These are phyloP conservation scores for Danaus melanippus DNA, from an alignment of 1,140 invertebrate species.

Conservation along the genomic window DNA sequence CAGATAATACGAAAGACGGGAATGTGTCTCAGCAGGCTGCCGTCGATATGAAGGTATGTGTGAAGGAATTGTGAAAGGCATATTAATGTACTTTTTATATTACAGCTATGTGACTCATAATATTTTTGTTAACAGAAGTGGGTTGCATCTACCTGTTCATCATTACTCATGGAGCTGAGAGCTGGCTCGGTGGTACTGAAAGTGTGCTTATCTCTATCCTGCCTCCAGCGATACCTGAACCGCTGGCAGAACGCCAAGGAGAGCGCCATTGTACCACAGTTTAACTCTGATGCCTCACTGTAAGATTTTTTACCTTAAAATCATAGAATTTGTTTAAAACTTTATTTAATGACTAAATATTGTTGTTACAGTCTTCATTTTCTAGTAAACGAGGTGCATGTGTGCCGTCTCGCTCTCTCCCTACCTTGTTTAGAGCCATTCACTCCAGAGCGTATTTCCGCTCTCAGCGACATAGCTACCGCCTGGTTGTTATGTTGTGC, in stretches of 20 bases:
- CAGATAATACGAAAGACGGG: slow-evolving; percentile 45
- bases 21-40: slow-evolving; percentile 39
- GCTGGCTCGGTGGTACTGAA: slow-evolving; percentile 87
- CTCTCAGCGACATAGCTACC: slow-evolving; percentile 85
- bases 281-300: slow-evolving; percentile 82
- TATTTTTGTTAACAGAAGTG: slow-evolving; percentile 46
- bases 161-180: slow-evolving; percentile 77
- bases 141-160: slow-evolving; percentile 52
- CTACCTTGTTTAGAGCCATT: slow-evolving; percentile 91
- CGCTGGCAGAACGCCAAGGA: slow-evolving; percentile 79
- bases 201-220: slow-evolving; percentile 82
- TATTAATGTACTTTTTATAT: too few relatives aligned
- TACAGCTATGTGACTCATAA: neutral
- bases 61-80: too few relatives aligned
- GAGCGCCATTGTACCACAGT: slow-evolving; percentile 78
- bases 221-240: slow-evolving; percentile 81
- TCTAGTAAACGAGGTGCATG: slow-evolving; percentile 86
- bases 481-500: slow-evolving; percentile 80
- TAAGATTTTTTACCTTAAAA: slow-evolving; percentile 53
- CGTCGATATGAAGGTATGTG: slow-evolving; percentile 52
- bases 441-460: slow-evolving; percentile 83
- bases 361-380: slow-evolving; percentile 77
- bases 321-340: too few relatives aligned
- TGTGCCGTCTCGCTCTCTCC: slow-evolving; percentile 86
- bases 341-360: too few relatives aligned